phyloP scores from a whole-genome alignment of 2,113 vertebrate genomes.

The Acrocephalus arundinaceus region DNA sequence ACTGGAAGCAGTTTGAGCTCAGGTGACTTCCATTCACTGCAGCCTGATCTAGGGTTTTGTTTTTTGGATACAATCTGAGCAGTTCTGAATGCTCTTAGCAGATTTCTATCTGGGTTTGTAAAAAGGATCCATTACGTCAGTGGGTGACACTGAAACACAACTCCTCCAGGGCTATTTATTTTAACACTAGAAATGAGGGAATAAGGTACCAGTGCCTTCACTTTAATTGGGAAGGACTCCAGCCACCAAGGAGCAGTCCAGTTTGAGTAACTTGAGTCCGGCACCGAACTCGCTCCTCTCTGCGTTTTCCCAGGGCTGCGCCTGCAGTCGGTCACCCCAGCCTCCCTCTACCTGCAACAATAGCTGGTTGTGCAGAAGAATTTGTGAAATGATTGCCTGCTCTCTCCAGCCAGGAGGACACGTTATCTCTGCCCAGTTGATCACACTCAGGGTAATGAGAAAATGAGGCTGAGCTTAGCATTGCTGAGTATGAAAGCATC shows the following conservation, averaged over 20 bases:
- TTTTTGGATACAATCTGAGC: constrained; percentile 19
- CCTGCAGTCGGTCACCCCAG: constrained; percentile 10
- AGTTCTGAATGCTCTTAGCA: constrained; percentile 18
- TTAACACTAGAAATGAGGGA: constrained; percentile 39
- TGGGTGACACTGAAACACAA: constrained; percentile 51
- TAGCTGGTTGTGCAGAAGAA: constrained; percentile 77
- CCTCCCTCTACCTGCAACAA: constrained; percentile 77
- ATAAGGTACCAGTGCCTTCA: constrained; percentile 7
- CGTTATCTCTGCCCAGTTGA: constrained; percentile 76
- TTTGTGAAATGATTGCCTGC: constrained; percentile 73
- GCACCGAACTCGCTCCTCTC: background rate
- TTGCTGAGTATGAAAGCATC: constrained; percentile 76
- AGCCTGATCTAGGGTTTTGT: background rate
- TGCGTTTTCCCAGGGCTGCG: constrained; percentile 5
- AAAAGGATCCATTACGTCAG: constrained; percentile 32
- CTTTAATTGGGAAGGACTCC: constrained; percentile 38
- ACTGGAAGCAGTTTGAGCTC: background rate
- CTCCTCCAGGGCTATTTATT: constrained; percentile 30
- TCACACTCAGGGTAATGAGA: constrained; percentile 74
- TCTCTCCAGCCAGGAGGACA: constrained; percentile 59
- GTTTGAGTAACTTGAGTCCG: constrained; percentile 28
- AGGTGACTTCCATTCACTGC: background rate
- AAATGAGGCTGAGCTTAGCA: constrained; percentile 77
- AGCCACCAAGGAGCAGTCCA: background rate
- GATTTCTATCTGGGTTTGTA: constrained; percentile 39